Evolutionary conservation across 2,888 invertebrate genomes (phyloP).

Genomic region (Alviniconcha strummeri): DNA sequence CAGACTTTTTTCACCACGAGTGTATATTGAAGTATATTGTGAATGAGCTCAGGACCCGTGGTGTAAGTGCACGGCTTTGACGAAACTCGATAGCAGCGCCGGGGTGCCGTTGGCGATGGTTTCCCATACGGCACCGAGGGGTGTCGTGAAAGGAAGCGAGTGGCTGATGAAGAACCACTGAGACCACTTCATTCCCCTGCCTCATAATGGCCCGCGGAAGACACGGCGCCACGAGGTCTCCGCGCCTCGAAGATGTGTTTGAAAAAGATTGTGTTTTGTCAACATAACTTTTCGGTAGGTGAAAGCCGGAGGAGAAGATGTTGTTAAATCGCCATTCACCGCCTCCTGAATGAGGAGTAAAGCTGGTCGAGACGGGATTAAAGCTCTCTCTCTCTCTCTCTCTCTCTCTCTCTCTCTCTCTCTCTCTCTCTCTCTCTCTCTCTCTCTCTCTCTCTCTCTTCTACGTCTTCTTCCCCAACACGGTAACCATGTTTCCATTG

Average conservation of each 20-base stretch:
- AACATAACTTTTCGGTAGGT: not conserved
- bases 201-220: not conserved
- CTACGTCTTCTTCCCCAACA: not conserved
- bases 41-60: too few relatives aligned
- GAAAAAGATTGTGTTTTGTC: not conserved
- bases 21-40: too few relatives aligned
- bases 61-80: too few relatives aligned
- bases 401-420: too few relatives aligned
- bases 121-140: not conserved
- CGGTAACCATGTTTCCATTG: slow-evolving; percentile 1
- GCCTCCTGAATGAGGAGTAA: too few relatives aligned
- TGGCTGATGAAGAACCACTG: not conserved
- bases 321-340: slow-evolving; percentile 4
- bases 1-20: too few relatives aligned
- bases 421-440: too few relatives aligned
- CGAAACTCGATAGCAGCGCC: too few relatives aligned
- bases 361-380: too few relatives aligned
- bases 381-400: too few relatives aligned
- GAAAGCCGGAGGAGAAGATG: slow-evolving; percentile 4
- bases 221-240: slow-evolving; percentile 7
- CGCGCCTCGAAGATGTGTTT: not conserved
- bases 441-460: too few relatives aligned
- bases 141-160: not conserved
- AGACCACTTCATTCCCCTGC: slow-evolving; percentile 1
- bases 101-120: too few relatives aligned